Conservation (phyloP, 1,140 invertebrate species). For the Eueides isabella region DNA sequence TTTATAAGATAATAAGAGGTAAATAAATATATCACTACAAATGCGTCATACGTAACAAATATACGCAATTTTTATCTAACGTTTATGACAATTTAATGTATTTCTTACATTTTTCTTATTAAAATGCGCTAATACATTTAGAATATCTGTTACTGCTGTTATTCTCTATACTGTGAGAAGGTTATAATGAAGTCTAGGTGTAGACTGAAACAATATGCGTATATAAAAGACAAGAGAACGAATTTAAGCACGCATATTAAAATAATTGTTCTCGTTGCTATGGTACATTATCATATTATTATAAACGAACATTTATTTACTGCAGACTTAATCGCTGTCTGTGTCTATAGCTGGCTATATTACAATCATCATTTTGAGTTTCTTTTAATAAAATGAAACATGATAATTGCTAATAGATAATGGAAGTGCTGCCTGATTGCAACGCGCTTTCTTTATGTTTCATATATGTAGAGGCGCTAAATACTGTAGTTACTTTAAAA, state of each 20-base stretch:
- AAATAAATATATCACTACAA: constrained; percentile 27
- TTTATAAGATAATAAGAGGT: constrained; percentile 25
- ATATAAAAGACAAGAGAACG: neutral
- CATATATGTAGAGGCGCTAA: neutral
- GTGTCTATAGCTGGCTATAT: neutral
- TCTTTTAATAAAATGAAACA: neutral
- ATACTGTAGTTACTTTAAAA: neutral
- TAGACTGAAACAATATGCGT: too few species aligned
- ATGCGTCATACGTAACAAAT: neutral
- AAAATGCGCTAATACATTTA: too few species aligned
- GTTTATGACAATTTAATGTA: too few species aligned
- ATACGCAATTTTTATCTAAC: neutral
- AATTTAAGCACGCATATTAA: neutral
- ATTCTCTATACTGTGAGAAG: too few species aligned
- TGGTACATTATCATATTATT: neutral
- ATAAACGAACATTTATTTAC: neutral
- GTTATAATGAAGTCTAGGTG: too few species aligned
- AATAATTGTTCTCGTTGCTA: neutral
- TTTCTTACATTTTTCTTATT: too few species aligned
- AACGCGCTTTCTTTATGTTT: neutral
- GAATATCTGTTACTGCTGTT: too few species aligned
- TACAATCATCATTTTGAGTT: neutral
- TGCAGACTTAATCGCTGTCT: constrained; percentile 1
- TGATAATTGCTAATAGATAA: neutral
- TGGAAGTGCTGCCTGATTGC: neutral